Conservation (phyloP, 2,113 vertebrate species). For the Rhynchomys soricoides region DNA sequence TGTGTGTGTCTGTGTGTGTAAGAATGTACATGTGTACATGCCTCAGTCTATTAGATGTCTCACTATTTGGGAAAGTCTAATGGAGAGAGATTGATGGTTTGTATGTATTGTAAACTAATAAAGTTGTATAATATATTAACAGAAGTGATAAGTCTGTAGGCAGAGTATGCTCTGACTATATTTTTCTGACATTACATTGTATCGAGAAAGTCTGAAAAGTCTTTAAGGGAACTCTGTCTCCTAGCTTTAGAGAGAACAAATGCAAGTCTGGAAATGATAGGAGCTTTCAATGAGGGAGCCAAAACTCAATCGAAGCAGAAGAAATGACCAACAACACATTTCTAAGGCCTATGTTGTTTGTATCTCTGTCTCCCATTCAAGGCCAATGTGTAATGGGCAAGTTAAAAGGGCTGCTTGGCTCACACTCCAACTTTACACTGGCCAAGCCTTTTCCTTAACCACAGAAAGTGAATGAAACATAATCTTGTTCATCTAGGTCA, state of each 20-base stretch:
- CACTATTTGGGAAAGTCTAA: neutral
- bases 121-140: neutral
- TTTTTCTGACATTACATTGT: neutral
- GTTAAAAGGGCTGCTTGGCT: neutral
- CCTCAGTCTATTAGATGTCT: neutral
- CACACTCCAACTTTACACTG: neutral
- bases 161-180: neutral
- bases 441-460: neutral
- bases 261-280: neutral
- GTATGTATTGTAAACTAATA: neutral
- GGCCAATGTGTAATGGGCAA: fast-evolving
- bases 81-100: neutral
- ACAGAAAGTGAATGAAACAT: neutral
- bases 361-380: neutral
- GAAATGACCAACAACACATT: neutral
- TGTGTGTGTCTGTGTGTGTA: neutral
- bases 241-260: neutral
- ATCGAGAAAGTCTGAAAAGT: neutral
- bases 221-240: neutral
- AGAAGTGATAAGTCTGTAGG: neutral
- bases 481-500: neutral
- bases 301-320: no score
- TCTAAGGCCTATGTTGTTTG: no score
- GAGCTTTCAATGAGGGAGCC: neutral
- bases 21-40: neutral